Evolutionary conservation across 2,888 invertebrate genomes (phyloP).

Genomic region (Salpingus planirostris): DNA sequence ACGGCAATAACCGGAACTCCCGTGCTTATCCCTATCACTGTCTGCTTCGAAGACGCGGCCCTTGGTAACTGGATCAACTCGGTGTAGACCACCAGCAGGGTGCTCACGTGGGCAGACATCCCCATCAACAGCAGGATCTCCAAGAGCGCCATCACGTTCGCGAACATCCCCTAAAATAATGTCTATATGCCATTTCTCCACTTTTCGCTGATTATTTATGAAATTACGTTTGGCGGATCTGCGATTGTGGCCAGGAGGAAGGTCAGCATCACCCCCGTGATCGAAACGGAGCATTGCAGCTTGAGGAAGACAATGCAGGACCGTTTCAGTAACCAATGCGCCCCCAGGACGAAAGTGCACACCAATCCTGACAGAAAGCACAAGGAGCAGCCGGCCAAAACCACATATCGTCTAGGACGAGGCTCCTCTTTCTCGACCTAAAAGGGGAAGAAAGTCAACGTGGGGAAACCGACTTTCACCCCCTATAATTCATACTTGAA

Average conservation of each 20-base stretch:
- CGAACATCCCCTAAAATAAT: conserved; percentile 5
- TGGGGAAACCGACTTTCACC: not conserved
- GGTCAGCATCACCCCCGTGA: conserved; percentile 62
- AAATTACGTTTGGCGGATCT: conserved; percentile 44
- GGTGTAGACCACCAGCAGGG: conserved; percentile 60
- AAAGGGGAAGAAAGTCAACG: conserved; percentile 8
- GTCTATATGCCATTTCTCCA: too few species aligned
- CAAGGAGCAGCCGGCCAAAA: conserved; percentile 46
- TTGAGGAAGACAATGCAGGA: conserved; percentile 57
- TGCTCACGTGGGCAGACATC: conserved; percentile 62
- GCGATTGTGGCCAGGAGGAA: conserved; percentile 45
- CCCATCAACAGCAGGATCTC: conserved; percentile 58
- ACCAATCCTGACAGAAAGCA: conserved; percentile 45
- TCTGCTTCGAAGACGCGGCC: conserved; percentile 48
- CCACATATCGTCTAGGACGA: conserved; percentile 34
- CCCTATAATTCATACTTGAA: conserved; percentile 33
- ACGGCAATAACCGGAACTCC: conserved; percentile 61
- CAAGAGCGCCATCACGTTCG: conserved; percentile 26
- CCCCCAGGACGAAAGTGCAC: conserved; percentile 42
- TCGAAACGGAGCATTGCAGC: conserved; percentile 58
- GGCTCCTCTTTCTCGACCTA: conserved; percentile 20
- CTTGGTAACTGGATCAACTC: conserved; percentile 54
- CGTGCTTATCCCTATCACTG: conserved; percentile 60
- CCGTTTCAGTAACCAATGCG: conserved; percentile 44
- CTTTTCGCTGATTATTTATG: too few species aligned